These are phyloP conservation scores for Mamestra brassicae DNA, from an alignment of 2,888 invertebrate genomes.

Conservation along the genomic window DNA sequence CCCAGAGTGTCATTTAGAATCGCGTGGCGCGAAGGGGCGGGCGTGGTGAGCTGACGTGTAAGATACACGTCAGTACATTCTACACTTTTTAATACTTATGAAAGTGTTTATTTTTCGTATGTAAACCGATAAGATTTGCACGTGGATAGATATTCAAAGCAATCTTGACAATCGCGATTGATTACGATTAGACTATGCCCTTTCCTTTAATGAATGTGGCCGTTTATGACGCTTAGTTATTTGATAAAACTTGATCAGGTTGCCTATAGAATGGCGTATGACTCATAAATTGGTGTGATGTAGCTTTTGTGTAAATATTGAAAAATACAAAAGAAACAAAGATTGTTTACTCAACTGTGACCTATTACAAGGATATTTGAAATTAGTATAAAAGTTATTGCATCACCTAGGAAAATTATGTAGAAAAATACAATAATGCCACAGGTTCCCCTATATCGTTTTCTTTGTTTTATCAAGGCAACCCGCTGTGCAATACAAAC, in stretches of 20 bases:
- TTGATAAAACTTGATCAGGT: constrained; percentile 2
- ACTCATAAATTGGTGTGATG: background rate
- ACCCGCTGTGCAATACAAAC: constrained; percentile 48
- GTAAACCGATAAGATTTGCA: constrained; percentile 24
- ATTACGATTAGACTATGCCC: constrained; percentile 6
- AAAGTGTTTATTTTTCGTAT: background rate
- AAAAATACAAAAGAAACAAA: background rate
- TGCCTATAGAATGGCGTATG: background rate
- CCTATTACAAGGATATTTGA: background rate
- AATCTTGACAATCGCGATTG: constrained; percentile 10
- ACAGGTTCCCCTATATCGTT: background rate
- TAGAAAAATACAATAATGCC: background rate
- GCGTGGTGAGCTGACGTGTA: background rate
- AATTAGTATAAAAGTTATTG: constrained; percentile 11
- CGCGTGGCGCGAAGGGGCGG: no score
- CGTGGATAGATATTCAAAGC: constrained; percentile 29
- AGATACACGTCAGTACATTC: background rate
- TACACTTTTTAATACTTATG: background rate
- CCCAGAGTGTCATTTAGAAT: no score
- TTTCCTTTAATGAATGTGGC: constrained; percentile 4
- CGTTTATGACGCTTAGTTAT: background rate
- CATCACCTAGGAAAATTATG: constrained; percentile 7
- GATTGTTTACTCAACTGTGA: constrained; percentile 27
- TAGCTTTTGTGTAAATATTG: background rate
- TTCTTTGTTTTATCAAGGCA: constrained; percentile 45